Conservation (phyloP, 1,140 invertebrate genomes). For the Camponotus pennsylvanicus region DNA sequence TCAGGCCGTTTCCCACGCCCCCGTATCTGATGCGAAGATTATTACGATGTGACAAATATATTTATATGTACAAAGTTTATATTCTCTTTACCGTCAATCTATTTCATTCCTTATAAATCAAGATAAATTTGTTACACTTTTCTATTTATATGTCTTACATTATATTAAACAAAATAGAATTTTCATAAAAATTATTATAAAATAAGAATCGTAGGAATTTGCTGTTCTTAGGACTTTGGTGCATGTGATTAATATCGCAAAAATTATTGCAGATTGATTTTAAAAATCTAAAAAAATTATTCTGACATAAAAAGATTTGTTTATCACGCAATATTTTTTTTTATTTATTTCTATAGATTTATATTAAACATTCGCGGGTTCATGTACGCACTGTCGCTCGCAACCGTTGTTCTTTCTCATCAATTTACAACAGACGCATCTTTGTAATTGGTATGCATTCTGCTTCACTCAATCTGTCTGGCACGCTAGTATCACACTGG, state of each 20-base stretch:
- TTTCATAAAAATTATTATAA: background rate
- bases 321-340: background rate
- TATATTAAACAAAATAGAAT: background rate
- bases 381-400: constrained; percentile 59
- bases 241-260: constrained; percentile 1
- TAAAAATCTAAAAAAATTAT: background rate
- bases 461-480: constrained; percentile 59
- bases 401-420: constrained; percentile 68
- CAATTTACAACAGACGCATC: constrained; percentile 68
- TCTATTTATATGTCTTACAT: background rate
- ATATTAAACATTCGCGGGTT: constrained; percentile 34
- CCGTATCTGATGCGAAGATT: constrained; percentile 20
- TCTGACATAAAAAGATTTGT: background rate
- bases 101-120: background rate
- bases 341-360: constrained; percentile 11
- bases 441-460: constrained; percentile 75
- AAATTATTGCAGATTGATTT: background rate
- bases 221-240: background rate
- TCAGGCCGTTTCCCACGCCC: constrained; percentile 50
- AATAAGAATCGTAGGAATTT: background rate
- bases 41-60: background rate
- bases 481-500: constrained; percentile 62
- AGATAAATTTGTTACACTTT: background rate
- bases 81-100: background rate
- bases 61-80: background rate